A percentile compares a stretch with the other conserved stretches of the same genome.
Evolutionary conservation across 2,113 vertebrate genomes (phyloP).

Genomic region (Lutjanus erythropterus): DNA sequence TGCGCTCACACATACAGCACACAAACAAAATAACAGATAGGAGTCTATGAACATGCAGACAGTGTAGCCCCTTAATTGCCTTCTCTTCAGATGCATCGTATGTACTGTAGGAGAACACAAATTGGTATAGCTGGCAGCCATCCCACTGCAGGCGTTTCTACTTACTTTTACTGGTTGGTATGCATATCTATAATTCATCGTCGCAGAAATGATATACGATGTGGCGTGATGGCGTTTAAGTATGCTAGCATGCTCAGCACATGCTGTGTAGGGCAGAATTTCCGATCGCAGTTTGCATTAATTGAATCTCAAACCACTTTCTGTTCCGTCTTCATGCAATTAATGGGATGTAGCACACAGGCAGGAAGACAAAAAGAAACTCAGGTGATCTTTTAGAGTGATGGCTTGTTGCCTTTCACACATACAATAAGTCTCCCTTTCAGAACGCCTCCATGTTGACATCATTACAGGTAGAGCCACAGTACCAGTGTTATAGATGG

Average conservation of each 20-base stretch:
- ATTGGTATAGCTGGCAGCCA: constrained; percentile 39
- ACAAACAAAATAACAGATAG: constrained; percentile 54
- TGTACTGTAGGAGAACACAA: constrained; percentile 40
- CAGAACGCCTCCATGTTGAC: neutral
- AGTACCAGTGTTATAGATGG: neutral
- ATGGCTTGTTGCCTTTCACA: neutral
- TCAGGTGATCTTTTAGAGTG: constrained; percentile 1
- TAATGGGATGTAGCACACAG: constrained; percentile 34
- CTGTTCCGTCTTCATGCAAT: constrained; percentile 33
- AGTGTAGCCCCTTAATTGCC: constrained; percentile 68
- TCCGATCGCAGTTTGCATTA: constrained; percentile 50
- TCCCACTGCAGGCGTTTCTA: constrained; percentile 29
- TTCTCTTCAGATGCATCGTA: constrained; percentile 41
- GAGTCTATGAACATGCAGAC: constrained; percentile 58
- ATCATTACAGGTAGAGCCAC: neutral
- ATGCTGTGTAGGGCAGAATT: constrained; percentile 38
- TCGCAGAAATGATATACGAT: constrained; percentile 46
- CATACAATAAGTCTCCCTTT: neutral
- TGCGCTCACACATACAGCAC: constrained; percentile 21
- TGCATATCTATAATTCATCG: constrained; percentile 15
- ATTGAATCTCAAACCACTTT: constrained; percentile 48
- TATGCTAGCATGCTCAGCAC: constrained; percentile 42
- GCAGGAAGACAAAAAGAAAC: constrained; percentile 32
- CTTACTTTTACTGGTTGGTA: constrained; percentile 18
- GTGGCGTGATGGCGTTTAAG: constrained; percentile 16